A percentile compares a stretch with the other conserved stretches of the same genome.
Evolutionary conservation across 2,113 vertebrate species (phyloP).

Genomic region (Dendropsophus ebraccatus): DNA sequence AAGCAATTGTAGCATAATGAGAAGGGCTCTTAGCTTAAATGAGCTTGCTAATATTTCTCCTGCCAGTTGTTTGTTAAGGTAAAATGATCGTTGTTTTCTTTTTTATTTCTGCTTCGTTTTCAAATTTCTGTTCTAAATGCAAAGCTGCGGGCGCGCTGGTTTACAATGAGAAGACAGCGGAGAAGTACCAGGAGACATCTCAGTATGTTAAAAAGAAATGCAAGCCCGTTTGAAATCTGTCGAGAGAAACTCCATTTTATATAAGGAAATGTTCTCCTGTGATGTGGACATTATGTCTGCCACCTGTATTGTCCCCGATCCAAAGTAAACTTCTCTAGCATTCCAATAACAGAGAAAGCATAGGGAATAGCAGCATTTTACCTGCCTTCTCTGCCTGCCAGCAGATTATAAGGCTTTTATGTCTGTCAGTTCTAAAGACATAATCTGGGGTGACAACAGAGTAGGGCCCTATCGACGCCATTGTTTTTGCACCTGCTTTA

Average conservation of each 20-base stretch:
- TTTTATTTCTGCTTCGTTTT: neutral
- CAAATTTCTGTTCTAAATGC: neutral
- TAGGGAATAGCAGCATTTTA: too few relatives aligned
- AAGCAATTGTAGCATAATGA: conserved; percentile 47
- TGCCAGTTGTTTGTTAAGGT: conserved; percentile 32
- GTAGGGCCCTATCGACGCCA: too few relatives aligned
- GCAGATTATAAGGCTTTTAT: too few relatives aligned
- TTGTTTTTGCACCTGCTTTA: too few relatives aligned
- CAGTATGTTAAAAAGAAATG: too few relatives aligned
- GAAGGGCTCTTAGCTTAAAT: conserved; percentile 44
- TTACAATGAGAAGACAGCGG: neutral
- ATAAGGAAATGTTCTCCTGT: neutral
- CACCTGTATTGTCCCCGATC: neutral
- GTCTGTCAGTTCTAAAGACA: too few relatives aligned
- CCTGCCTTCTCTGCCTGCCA: too few relatives aligned
- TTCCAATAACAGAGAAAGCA: neutral
- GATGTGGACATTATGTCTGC: neutral
- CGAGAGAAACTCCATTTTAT: neutral
- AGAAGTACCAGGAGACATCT: neutral
- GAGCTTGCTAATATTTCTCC: conserved; percentile 48
- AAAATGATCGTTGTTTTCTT: conserved; percentile 8
- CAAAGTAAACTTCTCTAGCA: neutral
- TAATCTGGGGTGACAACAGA: too few relatives aligned
- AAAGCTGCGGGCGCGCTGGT: too few relatives aligned
- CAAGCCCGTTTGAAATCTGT: too few relatives aligned